A percentile compares a stretch with the other conserved stretches of the same genome.
Conservation (phyloP, 2,888 invertebrate species). For the Trichacis sp. region DNA sequence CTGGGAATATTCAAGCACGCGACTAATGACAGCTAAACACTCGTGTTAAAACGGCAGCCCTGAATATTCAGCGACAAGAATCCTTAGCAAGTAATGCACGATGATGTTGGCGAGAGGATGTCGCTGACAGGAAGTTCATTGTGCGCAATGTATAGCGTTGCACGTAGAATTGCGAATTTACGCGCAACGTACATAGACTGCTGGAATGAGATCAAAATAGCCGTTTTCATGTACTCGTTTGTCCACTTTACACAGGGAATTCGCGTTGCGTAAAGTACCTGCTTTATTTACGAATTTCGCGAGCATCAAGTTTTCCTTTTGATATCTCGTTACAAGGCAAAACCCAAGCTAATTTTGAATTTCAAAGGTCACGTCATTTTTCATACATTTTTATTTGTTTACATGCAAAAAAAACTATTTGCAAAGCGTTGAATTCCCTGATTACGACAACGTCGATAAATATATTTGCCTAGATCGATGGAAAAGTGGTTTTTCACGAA, state of each 20-base stretch:
- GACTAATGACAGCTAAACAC: slow-evolving; percentile 7
- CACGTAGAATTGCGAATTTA: slow-evolving; percentile 41
- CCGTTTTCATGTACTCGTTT: slow-evolving; percentile 10
- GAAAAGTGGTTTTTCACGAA: slow-evolving; percentile 10
- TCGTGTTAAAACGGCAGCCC: slow-evolving; percentile 11
- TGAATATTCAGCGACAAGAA: slow-evolving; percentile 51
- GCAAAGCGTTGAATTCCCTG: no score
- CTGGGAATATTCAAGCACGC: not conserved
- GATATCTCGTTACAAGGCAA: not conserved
- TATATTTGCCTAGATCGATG: no score
- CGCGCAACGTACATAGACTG: slow-evolving; percentile 6
- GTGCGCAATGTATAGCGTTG: slow-evolving; percentile 56
- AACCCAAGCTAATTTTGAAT: no score
- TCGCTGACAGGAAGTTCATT: slow-evolving; percentile 64
- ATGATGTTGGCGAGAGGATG: slow-evolving; percentile 57
- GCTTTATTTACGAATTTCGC: not conserved
- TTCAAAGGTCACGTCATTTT: no score
- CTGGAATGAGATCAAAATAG: slow-evolving; percentile 21
- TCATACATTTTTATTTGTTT: no score
- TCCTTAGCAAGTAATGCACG: slow-evolving; percentile 53
- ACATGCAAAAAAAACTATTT: no score
- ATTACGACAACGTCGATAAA: no score
- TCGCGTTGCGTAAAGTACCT: not conserved
- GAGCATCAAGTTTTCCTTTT: not conserved
- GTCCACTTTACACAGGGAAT: not conserved